These are phyloP conservation scores for Allygus modestus DNA, from an alignment of 2,888 invertebrate species.

Conservation along the genomic window DNA sequence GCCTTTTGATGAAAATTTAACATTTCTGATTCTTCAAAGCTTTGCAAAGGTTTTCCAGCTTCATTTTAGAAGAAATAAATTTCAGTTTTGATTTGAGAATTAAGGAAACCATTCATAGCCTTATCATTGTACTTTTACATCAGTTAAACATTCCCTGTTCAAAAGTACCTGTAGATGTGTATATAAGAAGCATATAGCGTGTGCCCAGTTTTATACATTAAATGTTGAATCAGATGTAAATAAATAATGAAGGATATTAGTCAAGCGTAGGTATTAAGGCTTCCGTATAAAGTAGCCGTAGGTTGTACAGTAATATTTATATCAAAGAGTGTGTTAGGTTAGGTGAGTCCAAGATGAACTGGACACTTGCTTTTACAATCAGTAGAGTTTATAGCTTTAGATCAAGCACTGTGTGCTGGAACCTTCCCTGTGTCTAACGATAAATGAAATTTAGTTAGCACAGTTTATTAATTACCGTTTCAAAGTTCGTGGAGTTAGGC, in stretches of 20 bases:
- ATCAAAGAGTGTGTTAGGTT: conserved; percentile 35
- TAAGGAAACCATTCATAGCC: too few relatives aligned
- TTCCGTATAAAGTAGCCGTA: conserved; percentile 9
- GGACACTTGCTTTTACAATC: conserved; percentile 27
- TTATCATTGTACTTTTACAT: too few relatives aligned
- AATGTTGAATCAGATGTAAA: neutral
- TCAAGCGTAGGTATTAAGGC: conserved; percentile 37
- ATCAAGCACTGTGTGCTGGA: neutral
- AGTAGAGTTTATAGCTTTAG: neutral
- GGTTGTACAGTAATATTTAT: conserved; percentile 29
- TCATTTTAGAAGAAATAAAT: too few relatives aligned
- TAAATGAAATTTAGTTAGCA: too few relatives aligned
- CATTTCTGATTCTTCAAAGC: too few relatives aligned
- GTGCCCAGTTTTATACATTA: conserved; percentile 32
- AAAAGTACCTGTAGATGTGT: conserved; percentile 29
- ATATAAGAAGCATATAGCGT: neutral
- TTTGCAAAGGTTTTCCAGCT: too few relatives aligned
- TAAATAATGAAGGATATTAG: conserved; percentile 12
- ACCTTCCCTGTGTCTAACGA: neutral
- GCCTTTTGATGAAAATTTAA: too few relatives aligned
- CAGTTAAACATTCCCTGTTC: neutral
- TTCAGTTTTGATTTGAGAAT: too few relatives aligned
- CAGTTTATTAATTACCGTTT: too few relatives aligned
- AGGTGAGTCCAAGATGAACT: neutral
- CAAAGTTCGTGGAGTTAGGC: too few relatives aligned